Evolutionary conservation across 1,140 invertebrate species (phyloP).

Genomic region (Antheraea pernyi): DNA sequence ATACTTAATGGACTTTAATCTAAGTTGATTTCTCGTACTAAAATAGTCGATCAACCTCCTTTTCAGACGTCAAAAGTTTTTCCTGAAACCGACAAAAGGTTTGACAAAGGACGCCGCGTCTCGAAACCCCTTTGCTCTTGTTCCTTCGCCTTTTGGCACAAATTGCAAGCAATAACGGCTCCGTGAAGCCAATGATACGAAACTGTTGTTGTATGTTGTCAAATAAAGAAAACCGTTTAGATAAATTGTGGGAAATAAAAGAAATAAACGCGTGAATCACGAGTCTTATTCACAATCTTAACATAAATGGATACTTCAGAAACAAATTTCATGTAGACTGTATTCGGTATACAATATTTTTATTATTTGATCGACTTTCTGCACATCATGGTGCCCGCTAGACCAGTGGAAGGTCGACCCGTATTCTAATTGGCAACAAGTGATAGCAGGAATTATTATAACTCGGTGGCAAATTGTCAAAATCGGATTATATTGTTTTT

Average conservation of each 20-base stretch:
- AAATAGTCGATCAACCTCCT: neutral
- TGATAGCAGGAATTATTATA: no score
- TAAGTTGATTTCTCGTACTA: neutral
- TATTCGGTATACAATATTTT: no score
- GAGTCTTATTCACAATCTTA: neutral
- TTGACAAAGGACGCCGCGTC: slow-evolving; percentile 5
- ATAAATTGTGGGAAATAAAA: neutral
- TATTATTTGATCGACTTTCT: no score
- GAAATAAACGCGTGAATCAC: neutral
- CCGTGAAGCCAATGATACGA: slow-evolving; percentile 1
- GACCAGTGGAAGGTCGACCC: no score
- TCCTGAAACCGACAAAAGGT: slow-evolving; percentile 10
- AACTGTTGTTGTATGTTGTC: neutral
- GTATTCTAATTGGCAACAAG: no score
- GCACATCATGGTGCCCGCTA: no score
- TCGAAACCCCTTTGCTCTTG: neutral
- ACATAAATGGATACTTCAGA: neutral
- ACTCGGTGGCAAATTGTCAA: no score
- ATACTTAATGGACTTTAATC: neutral
- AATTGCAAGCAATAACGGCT: slow-evolving; percentile 1
- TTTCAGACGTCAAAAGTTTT: slow-evolving; percentile 8
- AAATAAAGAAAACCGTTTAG: neutral
- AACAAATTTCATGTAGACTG: no score
- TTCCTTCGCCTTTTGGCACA: neutral
- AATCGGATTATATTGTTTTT: no score